Base-by-base conservation (phyloP, 2,888 invertebrate genomes). In the Lasioglossum vierecki region DNA sequence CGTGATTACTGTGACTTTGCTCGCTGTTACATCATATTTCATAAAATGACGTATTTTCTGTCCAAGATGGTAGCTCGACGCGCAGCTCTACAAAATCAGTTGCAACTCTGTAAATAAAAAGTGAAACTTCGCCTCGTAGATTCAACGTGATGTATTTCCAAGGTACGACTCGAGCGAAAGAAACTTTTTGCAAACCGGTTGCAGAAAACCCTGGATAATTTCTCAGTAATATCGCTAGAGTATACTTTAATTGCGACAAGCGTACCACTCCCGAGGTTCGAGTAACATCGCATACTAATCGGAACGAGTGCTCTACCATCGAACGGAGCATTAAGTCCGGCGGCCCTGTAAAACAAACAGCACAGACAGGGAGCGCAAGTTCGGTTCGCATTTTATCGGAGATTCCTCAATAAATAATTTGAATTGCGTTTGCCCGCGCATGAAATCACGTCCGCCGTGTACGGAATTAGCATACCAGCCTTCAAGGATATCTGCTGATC, bases 401-500 rank as follows among this genome's bases (percentile, higher is more conserved):
- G 5, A 15, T 63, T 30, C 26, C 26, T 63, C 30, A 63, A 63
- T 63, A 63, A 63, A 63, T 63, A 30, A 30, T 63, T 63, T 63
- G 26, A 30, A 30, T 60, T 15, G 60, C 26, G 26, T 60, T 60
- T 26, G 26, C 60, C 13, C 13, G 4, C 60, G 60, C 60, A 60
- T 60, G 26, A 60, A 60, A 60, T 60, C 60, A 13, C 60, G 13
- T 60, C 60, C 26, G 1, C 15, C 60, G 30, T 63, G 63, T 63
- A 30, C 63, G 63, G 5, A 30, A 63, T 63, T 63, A 63, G 63
- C 63, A 63, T 63, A 63, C 63, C 30, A 30, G 63, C 63, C 30
- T 63, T 6, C 63, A 30, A 63, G 63, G 63, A 63, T 30, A 63
- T 63, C 63, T 5, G 26, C 63, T 15, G 63, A 30, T 35, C 35